Evolutionary conservation across 2,888 invertebrate genomes (phyloP).

Genomic region (Epiblema foenella): DNA sequence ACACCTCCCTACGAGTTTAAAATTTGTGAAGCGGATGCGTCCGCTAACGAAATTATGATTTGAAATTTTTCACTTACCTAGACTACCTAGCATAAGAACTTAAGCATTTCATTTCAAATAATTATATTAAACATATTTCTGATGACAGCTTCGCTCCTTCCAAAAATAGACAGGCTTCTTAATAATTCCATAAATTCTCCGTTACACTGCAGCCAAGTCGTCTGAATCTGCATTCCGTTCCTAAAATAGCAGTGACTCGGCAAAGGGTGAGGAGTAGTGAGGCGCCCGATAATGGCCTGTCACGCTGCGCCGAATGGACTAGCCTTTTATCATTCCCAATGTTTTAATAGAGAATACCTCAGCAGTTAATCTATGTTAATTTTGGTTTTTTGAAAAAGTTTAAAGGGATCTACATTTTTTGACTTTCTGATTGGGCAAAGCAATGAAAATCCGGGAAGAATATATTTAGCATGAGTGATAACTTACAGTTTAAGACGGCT

Average conservation of each 20-base stretch:
- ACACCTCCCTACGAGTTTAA: too few relatives aligned
- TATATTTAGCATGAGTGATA: not conserved
- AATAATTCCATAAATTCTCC: slow-evolving; percentile 37
- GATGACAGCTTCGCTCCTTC: slow-evolving; percentile 1
- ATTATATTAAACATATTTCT: not conserved
- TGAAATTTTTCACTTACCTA: too few relatives aligned
- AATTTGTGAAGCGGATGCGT: too few relatives aligned
- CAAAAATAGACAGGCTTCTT: slow-evolving; percentile 16
- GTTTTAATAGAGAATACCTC: not conserved
- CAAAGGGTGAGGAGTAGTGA: slow-evolving; percentile 30
- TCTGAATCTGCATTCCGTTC: slow-evolving; percentile 47
- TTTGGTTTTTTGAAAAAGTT: not conserved
- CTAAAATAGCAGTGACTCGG: slow-evolving; percentile 48
- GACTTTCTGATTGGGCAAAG: not conserved
- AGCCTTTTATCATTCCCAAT: slow-evolving; percentile 21
- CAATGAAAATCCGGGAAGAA: not conserved
- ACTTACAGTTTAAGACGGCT: too few relatives aligned
- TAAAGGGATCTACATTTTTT: not conserved
- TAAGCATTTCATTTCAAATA: not conserved
- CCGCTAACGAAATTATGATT: too few relatives aligned
- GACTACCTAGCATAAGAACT: too few relatives aligned
- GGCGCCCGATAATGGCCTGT: slow-evolving; percentile 43
- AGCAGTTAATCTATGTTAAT: not conserved
- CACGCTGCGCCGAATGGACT: slow-evolving; percentile 22
- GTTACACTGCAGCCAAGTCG: slow-evolving; percentile 28